phyloP scores from a whole-genome alignment of 2,113 vertebrate species.

The Noctilio leporinus region DNA sequence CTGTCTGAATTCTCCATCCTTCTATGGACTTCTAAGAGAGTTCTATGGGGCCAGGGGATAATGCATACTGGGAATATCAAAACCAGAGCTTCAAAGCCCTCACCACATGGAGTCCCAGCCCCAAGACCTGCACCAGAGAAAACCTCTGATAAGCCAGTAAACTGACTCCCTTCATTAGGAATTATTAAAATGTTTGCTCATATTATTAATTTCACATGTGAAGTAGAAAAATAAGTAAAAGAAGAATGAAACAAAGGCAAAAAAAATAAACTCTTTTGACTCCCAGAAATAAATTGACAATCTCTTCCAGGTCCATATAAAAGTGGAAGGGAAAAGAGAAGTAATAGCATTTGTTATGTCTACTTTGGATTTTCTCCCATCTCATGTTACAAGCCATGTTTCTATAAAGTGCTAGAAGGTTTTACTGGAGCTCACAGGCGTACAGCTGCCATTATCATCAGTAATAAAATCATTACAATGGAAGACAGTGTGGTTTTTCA shows the following conservation, averaged over 20 bases:
- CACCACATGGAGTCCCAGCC: background rate
- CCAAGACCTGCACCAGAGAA: background rate
- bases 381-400: background rate
- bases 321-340: background rate
- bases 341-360: background rate
- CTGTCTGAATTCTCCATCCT: background rate
- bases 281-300: background rate
- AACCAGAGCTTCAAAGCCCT: background rate
- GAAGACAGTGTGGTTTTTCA: conserved; percentile 53
- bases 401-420: background rate
- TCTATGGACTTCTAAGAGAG: background rate
- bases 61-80: conserved; percentile 37
- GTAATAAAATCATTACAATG: conserved; percentile 46
- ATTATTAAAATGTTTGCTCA: background rate
- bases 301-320: background rate
- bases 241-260: background rate
- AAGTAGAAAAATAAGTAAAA: background rate
- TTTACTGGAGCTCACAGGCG: background rate
- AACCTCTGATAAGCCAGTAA: conserved; percentile 3
- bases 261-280: background rate
- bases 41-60: background rate
- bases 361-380: background rate
- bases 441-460: conserved; percentile 41
- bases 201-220: background rate
- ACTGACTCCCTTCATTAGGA: background rate